Percentiles rank a stretch among this genome's conserved stretches.
These are phyloP conservation scores for Hemicrepidius hirtus DNA, from an alignment of 2,888 invertebrate genomes.

Conservation along the genomic window DNA sequence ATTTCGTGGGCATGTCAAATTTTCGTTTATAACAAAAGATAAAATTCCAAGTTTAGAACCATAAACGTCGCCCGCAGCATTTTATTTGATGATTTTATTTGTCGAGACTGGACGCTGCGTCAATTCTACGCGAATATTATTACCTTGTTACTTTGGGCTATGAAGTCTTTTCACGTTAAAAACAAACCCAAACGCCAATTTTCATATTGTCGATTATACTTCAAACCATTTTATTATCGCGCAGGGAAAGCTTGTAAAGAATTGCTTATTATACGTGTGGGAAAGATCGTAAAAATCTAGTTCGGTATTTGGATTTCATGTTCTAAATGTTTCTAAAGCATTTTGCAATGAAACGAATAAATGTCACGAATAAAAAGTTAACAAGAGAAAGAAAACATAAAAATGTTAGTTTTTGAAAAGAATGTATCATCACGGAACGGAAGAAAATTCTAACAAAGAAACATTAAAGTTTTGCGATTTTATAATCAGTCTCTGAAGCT, in stretches of 20 bases:
- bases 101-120: slow-evolving; percentile 18
- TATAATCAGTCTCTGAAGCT: no score
- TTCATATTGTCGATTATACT: slow-evolving; percentile 10
- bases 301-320: no score
- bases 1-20: slow-evolving; percentile 35
- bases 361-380: no score
- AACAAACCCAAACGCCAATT: slow-evolving; percentile 1
- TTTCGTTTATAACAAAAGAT: slow-evolving; percentile 33
- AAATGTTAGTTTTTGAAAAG: no score
- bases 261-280: no score
- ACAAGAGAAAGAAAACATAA: no score
- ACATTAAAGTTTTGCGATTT: no score
- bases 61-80: slow-evolving; percentile 25
- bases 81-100: slow-evolving; percentile 30
- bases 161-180: slow-evolving; percentile 8
- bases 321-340: no score
- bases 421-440: no score
- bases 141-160: background rate
- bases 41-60: slow-evolving; percentile 26
- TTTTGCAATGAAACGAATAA: no score
- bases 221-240: background rate
- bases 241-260: background rate
- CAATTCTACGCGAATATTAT: slow-evolving; percentile 16
- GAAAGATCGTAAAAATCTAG: no score
- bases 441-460: no score